Base-by-base conservation (phyloP, 2,113 vertebrate species). In the Caranx melampygus region DNA sequence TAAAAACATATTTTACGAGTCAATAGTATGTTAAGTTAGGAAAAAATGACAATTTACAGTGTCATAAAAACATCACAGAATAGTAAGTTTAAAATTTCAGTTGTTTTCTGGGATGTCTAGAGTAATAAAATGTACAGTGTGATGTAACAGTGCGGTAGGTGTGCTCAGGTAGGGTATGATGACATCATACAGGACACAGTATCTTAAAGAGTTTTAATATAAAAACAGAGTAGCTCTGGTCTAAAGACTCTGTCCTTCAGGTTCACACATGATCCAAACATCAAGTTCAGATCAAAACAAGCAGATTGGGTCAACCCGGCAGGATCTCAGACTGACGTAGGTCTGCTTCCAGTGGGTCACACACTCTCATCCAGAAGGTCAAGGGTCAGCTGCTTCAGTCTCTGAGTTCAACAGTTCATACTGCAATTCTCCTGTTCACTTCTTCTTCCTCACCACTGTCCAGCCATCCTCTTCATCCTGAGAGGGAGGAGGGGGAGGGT, bases 381-480 rank as follows among this genome's bases (percentile, higher is more conserved):
- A 71, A 33, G 69, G 55, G 44, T 79, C 37, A 69, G 61, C 13
- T 58, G 34, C n/a, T 57, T 47, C 51, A 64, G 67, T 66, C 0
- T 44, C 57, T 47, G 42, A 62, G 58, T 47, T 55, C 4, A 60
- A 58, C 55, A 80, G 63, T 72, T 79, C 45, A 0, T 68, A 21
- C n/a, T 62, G 6, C 3, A 72, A 58, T 63, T 93, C 26, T 62
- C 11, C 3, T 75, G 58, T 63, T 93, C 92, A 96, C 89, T 95
- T 96, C 80, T 93, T 97, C 79, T 90, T 96, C 42, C 93, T 86
- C 18, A 97, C 96, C 45, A 97, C 92, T 0, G 95, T 97, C 96
- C 97, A 98, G 4, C 96, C 96, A 4, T 96, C 95, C 1, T 95
- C 94, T 6, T 94, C 94, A 9, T 94, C 91, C 77, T 92, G 68